These are phyloP conservation scores for Puma concolor DNA, from an alignment of 2,113 vertebrate genomes.

Conservation along the genomic window DNA sequence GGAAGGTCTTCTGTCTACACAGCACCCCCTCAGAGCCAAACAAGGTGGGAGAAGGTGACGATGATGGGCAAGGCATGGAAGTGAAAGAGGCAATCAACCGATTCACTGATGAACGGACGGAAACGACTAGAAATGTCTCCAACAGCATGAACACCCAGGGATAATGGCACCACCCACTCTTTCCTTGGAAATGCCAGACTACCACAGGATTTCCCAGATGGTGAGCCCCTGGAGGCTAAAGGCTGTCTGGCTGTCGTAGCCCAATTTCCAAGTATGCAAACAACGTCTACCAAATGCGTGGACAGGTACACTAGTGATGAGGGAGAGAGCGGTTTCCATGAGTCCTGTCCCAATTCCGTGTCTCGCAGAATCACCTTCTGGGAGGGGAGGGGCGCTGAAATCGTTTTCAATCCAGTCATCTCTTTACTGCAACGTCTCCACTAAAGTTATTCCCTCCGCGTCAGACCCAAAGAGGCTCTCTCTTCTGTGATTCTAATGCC, in stretches of 20 bases:
- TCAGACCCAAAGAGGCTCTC: not conserved
- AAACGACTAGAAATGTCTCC: not conserved
- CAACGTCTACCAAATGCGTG: not conserved
- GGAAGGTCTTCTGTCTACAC: not conserved
- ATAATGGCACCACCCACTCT: not conserved
- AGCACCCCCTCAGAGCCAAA: not conserved
- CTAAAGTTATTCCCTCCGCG: not conserved
- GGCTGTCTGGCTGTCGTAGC: not conserved
- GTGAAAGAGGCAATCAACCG: not conserved
- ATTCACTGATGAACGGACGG: rapidly evolving
- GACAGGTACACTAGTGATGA: not conserved
- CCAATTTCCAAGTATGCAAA: not conserved
- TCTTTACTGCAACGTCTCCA: not conserved
- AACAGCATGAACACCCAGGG: not conserved
- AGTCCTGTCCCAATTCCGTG: not conserved
- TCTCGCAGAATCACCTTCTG: not conserved
- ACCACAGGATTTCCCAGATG: not conserved
- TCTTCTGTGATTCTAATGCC: not conserved
- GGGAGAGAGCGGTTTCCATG: not conserved
- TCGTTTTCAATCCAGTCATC: not conserved
- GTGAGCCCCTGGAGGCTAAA: not conserved
- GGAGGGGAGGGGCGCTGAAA: not conserved
- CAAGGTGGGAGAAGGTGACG: not conserved
- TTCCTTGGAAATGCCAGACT: not conserved
- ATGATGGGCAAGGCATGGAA: not conserved